Evolutionary conservation across 2,113 vertebrate species (phyloP).

Genomic region (Neodontobutis hainanensis): DNA sequence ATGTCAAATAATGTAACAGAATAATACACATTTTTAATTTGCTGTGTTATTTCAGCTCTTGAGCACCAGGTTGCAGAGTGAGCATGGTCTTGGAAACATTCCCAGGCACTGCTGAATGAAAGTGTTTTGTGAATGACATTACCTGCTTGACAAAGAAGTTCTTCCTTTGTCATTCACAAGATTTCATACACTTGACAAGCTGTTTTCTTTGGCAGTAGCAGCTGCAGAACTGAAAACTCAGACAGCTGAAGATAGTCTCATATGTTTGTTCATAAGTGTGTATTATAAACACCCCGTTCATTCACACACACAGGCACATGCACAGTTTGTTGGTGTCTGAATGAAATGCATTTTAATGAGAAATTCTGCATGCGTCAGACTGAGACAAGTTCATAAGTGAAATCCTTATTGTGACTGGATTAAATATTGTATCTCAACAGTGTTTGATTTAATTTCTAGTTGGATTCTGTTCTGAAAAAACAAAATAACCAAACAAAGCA

Average conservation of each 20-base stretch:
- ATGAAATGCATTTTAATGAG: too few relatives aligned
- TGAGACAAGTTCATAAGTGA: too few relatives aligned
- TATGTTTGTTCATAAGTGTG: not conserved
- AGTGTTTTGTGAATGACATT: constrained; percentile 66
- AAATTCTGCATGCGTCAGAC: too few relatives aligned
- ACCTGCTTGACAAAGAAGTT: constrained; percentile 31
- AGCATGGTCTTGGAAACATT: constrained; percentile 42
- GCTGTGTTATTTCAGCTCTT: constrained; percentile 2
- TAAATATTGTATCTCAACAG: too few relatives aligned
- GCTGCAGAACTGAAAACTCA: not conserved
- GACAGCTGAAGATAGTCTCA: not conserved
- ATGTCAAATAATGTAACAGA: too few relatives aligned
- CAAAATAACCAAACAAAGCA: too few relatives aligned
- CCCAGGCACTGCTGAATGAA: constrained; percentile 57
- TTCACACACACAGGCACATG: not conserved
- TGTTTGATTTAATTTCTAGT: too few relatives aligned
- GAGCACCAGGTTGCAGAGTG: not conserved
- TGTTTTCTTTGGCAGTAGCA: constrained; percentile 29
- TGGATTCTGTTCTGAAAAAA: too few relatives aligned
- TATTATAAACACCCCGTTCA: not conserved
- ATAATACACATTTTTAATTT: not conserved
- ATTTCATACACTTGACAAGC: constrained; percentile 6
- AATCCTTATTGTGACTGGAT: too few relatives aligned
- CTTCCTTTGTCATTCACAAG: constrained; percentile 43
- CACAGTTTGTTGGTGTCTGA: too few relatives aligned